Percentiles rank a stretch among this genome's conserved stretches.
Evolutionary conservation across 2,888 invertebrate species (phyloP).

Genomic region (Aporophyla lueneburgensis): DNA sequence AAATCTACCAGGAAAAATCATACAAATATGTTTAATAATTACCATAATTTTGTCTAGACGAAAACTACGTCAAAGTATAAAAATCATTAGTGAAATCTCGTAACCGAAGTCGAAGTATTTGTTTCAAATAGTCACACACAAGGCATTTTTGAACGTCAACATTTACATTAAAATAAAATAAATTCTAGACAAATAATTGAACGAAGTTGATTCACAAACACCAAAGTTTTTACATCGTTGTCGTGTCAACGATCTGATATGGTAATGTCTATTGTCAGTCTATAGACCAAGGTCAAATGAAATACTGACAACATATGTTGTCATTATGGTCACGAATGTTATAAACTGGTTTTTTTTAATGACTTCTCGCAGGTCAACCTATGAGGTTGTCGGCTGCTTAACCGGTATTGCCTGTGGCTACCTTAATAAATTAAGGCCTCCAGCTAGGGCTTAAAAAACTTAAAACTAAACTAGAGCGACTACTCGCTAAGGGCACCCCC

Average conservation of each 20-base stretch:
- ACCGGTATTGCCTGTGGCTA: too few species aligned
- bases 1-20: not conserved
- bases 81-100: not conserved
- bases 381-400: too few species aligned
- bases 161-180: too few species aligned
- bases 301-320: not conserved
- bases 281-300: slow-evolving; percentile 27
- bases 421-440: too few species aligned
- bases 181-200: not conserved
- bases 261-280: slow-evolving; percentile 1
- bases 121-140: too few species aligned
- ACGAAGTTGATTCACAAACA: slow-evolving; percentile 13
- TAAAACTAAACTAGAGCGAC: too few species aligned
- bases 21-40: not conserved
- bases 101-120: not conserved
- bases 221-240: slow-evolving; percentile 8
- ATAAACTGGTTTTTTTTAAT: slow-evolving; percentile 8
- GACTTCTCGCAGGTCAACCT: too few species aligned
- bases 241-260: slow-evolving; percentile 46
- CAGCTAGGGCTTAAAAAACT: too few species aligned
- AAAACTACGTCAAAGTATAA: not conserved
- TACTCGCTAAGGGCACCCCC: too few species aligned
- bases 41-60: slow-evolving; percentile 5
- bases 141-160: too few species aligned
- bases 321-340: slow-evolving; percentile 17